A percentile compares a stretch with the other conserved stretches of the same genome.
phyloP scores from a whole-genome alignment of 2,888 invertebrate genomes.

The Morpho achilles region DNA sequence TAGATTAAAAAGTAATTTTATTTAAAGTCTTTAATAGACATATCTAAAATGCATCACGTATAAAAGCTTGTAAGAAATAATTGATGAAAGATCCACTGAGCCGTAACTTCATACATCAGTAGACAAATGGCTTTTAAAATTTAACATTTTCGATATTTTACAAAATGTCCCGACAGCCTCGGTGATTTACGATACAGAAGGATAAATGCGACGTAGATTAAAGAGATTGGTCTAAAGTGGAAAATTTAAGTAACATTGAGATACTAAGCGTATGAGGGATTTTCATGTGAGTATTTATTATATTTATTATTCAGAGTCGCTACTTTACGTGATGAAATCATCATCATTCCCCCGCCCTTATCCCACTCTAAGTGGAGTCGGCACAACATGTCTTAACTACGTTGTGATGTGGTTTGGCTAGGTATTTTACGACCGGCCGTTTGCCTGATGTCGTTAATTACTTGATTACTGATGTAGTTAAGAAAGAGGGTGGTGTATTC shows the following conservation, averaged over 20 bases:
- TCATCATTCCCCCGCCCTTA: no score
- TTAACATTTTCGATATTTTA: conserved; percentile 26
- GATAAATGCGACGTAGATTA: conserved; percentile 11
- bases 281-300: neutral
- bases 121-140: conserved; percentile 26
- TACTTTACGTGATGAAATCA: no score
- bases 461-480: no score
- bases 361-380: no score
- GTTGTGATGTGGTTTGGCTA: no score
- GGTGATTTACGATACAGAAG: conserved; percentile 20
- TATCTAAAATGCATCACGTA: neutral
- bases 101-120: conserved; percentile 20
- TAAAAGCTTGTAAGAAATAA: conserved; percentile 13
- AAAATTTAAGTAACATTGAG: conserved; percentile 1
- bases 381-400: no score
- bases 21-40: neutral
- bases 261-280: neutral
- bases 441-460: no score
- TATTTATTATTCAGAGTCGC: no score
- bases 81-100: conserved; percentile 16
- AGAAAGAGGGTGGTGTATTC: no score
- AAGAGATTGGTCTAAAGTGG: conserved; percentile 11
- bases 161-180: conserved; percentile 16
- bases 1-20: no score
- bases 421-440: no score